Conservation (phyloP, 2,888 invertebrate species). For the Camponotus fellah region DNA sequence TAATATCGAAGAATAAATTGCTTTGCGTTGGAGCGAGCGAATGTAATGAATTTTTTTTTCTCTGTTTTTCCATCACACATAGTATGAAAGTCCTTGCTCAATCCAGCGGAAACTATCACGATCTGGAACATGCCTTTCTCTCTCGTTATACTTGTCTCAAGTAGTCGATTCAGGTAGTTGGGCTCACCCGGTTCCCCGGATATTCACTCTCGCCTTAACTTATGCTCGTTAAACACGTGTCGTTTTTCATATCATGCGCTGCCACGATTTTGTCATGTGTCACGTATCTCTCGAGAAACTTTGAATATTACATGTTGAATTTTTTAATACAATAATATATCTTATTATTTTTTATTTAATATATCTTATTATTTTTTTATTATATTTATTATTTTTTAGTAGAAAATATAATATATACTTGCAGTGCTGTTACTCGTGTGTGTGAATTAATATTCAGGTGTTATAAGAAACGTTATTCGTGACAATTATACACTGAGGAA, state of each 20-base stretch:
- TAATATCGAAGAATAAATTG: not conserved
- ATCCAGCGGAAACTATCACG: conserved; percentile 7
- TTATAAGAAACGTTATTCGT: not conserved
- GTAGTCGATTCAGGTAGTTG: conserved; percentile 5
- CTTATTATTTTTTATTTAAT: no score
- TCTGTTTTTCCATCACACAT: conserved; percentile 5
- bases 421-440: not conserved
- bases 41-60: not conserved
- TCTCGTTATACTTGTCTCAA: conserved; percentile 33
- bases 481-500: not conserved
- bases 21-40: not conserved
- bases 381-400: no score
- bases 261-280: not conserved
- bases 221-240: conserved; percentile 18
- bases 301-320: not conserved
- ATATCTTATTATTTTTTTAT: no score
- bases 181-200: conserved; percentile 13
- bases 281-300: not conserved
- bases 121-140: conserved; percentile 72
- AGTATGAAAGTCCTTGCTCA: conserved; percentile 21
- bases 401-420: not conserved
- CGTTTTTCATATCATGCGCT: conserved; percentile 28
- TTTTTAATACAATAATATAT: not conserved
- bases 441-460: not conserved
- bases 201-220: conserved; percentile 26